A percentile compares a stretch with the other conserved stretches of the same genome.
phyloP scores from a whole-genome alignment of 2,888 invertebrate genomes.

The Leucophora obtusa region DNA sequence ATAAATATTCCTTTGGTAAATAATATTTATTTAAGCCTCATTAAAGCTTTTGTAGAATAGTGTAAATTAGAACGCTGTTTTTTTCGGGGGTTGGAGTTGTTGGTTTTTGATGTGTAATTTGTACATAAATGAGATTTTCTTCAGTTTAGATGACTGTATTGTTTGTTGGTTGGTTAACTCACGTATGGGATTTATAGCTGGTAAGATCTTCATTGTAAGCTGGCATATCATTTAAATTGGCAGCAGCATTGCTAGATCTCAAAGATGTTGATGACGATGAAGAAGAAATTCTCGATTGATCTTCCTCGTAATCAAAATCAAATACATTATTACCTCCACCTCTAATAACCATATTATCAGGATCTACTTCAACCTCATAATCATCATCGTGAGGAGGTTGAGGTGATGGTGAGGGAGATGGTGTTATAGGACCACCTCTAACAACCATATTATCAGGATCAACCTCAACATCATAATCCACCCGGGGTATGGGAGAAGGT shows the following conservation, averaged over 20 bases:
- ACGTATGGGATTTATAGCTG: conserved; percentile 77
- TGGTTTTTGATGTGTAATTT: conserved; percentile 17
- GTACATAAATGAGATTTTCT: conserved; percentile 25
- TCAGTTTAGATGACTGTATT: conserved; percentile 35
- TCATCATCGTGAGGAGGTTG: conserved; percentile 66
- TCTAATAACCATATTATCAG: conserved; percentile 75
- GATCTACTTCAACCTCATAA: conserved; percentile 74
- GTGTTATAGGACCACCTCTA: conserved; percentile 69
- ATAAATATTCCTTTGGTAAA: conserved; percentile 22
- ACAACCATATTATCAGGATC: conserved; percentile 77
- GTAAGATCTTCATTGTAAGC: conserved; percentile 72
- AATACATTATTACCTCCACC: conserved; percentile 66
- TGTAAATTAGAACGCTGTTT: conserved; percentile 24
- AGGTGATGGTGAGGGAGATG: conserved; percentile 65
- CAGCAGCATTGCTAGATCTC: conserved; percentile 67
- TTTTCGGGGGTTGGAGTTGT: conserved; percentile 11
- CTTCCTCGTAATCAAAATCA: conserved; percentile 55
- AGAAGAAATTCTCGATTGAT: conserved; percentile 44
- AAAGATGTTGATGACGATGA: conserved; percentile 68
- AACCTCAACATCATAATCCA: conserved; percentile 76
- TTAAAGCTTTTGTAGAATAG: conserved; percentile 44
- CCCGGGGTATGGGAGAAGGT: conserved; percentile 75
- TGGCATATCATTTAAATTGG: conserved; percentile 65
- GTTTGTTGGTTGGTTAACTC: conserved; percentile 70
- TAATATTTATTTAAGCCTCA: conserved; percentile 27